A percentile compares a stretch with the other conserved stretches of the same genome.
phyloP scores from a whole-genome alignment of 2,888 invertebrate species.

The Baccha elongata region DNA sequence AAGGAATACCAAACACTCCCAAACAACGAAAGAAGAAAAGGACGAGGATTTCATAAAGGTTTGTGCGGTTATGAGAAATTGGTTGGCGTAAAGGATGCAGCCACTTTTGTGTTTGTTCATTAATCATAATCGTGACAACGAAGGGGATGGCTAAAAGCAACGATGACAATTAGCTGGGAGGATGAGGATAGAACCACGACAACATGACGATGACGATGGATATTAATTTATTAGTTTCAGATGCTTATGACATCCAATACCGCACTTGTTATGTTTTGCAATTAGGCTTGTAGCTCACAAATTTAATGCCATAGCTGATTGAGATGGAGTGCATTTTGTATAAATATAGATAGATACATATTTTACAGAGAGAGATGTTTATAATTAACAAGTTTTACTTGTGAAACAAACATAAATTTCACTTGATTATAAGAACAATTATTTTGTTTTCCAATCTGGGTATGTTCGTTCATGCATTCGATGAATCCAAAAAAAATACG shows the following conservation, averaged over 20 bases:
- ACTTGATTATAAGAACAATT: conserved; percentile 13
- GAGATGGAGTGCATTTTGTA: conserved; percentile 7
- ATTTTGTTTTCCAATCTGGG: too few species aligned
- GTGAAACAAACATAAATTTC: conserved; percentile 1
- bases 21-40: conserved; percentile 8
- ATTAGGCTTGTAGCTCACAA: conserved; percentile 17
- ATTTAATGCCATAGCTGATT: conserved; percentile 13
- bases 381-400: neutral
- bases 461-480: too few species aligned
- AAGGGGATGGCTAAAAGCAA: conserved; percentile 32
- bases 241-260: conserved; percentile 49
- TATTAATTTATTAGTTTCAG: conserved; percentile 60
- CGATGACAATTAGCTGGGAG: neutral
- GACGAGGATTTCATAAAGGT: neutral
- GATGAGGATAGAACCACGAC: neutral
- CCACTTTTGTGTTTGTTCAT: conserved; percentile 51
- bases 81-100: conserved; percentile 4
- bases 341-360: neutral
- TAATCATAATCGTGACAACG: conserved; percentile 60
- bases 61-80: conserved; percentile 22
- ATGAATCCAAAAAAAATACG: too few species aligned
- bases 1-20: neutral
- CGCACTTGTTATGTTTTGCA: conserved; percentile 21
- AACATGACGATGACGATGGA: conserved; percentile 32
- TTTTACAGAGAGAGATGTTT: neutral